Evolutionary conservation across 2,797 vertebrate genomes (phyloP).

Genomic region (Ispidina picta): DNA sequence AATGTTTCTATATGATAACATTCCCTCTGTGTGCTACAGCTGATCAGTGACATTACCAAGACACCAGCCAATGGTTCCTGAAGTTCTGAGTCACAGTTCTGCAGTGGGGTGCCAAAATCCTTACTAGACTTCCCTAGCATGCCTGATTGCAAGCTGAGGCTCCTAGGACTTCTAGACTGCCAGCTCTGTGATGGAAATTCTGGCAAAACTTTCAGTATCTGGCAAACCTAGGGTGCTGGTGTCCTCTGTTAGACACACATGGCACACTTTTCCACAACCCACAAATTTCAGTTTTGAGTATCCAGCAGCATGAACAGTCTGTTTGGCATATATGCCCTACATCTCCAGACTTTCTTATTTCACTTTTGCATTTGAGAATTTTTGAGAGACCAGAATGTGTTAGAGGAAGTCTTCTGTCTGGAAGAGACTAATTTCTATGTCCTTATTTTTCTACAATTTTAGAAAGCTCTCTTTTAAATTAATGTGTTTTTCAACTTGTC

Average conservation of each 20-base stretch:
- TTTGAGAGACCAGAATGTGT: background rate
- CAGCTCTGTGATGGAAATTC: background rate
- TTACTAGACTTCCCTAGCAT: slow-evolving; percentile 18
- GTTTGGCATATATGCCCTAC: background rate
- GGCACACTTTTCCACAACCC: background rate
- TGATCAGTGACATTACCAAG: slow-evolving; percentile 22
- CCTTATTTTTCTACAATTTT: background rate
- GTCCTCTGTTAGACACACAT: slow-evolving; percentile 1
- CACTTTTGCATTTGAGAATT: background rate
- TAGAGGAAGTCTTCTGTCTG: background rate
- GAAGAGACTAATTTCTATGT: background rate
- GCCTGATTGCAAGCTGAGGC: background rate
- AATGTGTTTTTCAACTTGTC: background rate
- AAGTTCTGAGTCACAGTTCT: slow-evolving; percentile 48
- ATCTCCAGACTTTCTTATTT: background rate
- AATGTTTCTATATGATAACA: slow-evolving; percentile 16
- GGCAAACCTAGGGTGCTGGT: background rate
- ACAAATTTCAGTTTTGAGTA: background rate
- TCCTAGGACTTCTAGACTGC: background rate
- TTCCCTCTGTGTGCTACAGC: background rate
- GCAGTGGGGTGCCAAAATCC: slow-evolving; percentile 13
- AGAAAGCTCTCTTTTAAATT: background rate
- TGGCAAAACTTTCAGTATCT: slow-evolving; percentile 12
- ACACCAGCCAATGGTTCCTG: slow-evolving; percentile 30
- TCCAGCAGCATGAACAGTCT: background rate